Evolutionary conservation across 2,888 invertebrate species (phyloP).

Genomic region (Chironomus riparius): DNA sequence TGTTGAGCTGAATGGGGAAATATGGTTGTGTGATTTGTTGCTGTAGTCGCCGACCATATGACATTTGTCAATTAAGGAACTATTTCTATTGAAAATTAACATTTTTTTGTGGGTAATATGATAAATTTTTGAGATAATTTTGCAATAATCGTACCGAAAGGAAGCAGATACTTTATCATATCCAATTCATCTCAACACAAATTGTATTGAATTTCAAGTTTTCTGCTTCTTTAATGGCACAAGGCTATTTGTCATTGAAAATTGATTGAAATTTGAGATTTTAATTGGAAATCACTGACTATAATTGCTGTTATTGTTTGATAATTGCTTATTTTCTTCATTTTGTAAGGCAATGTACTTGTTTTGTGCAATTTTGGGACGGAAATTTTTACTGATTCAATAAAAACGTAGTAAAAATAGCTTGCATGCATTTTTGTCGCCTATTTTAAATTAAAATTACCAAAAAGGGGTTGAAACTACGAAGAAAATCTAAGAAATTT

Average conservation of each 20-base stretch:
- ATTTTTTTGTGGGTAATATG: background rate
- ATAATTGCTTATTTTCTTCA: too few species aligned
- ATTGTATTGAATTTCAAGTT: conserved; percentile 1
- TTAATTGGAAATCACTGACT: background rate
- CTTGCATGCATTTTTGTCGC: too few species aligned
- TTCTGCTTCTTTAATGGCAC: background rate
- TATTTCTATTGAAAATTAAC: background rate
- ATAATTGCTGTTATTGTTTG: background rate
- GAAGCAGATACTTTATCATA: background rate
- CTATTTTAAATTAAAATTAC: too few species aligned
- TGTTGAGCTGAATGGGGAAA: background rate
- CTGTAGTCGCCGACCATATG: conserved; percentile 5
- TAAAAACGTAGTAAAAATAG: too few species aligned
- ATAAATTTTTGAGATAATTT: too few species aligned
- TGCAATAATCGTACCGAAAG: background rate
- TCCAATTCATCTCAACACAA: background rate
- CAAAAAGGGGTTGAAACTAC: too few species aligned
- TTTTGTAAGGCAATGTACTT: too few species aligned
- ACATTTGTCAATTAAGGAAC: background rate
- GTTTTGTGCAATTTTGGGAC: too few species aligned
- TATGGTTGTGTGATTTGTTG: background rate
- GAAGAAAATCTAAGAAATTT: too few species aligned
- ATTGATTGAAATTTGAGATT: background rate
- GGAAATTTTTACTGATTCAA: too few species aligned
- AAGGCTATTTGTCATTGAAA: background rate